These are phyloP conservation scores for Abscondita cerata DNA, from an alignment of 2,888 invertebrate species.

Conservation along the genomic window DNA sequence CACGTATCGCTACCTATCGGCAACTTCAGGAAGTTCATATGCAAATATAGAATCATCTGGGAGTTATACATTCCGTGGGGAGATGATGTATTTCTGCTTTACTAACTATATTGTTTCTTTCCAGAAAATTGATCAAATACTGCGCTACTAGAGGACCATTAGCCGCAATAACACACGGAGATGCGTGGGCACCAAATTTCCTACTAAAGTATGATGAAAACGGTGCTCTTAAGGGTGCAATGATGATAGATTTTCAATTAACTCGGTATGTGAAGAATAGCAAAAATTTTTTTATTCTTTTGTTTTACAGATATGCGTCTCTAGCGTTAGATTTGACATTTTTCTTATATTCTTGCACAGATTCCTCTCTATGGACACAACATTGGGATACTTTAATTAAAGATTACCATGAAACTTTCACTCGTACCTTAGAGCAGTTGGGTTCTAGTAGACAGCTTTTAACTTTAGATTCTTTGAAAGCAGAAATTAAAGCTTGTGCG, in stretches of 20 bases:
- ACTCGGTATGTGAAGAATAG: conserved; percentile 55
- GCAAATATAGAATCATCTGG: no score
- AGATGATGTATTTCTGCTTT: no score
- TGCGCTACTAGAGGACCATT: conserved; percentile 45
- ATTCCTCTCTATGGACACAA: conserved; percentile 62
- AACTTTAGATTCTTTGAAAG: conserved; percentile 60
- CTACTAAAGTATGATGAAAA: conserved; percentile 60
- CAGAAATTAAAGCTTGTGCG: conserved; percentile 65
- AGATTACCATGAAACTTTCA: conserved; percentile 67
- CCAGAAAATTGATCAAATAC: conserved; percentile 49
- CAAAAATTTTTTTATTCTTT: neutral
- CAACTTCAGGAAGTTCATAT: no score
- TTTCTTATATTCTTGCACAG: conserved; percentile 68
- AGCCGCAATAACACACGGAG: conserved; percentile 72
- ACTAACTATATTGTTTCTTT: conserved; percentile 9
- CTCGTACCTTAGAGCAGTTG: conserved; percentile 62
- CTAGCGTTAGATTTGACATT: conserved; percentile 48
- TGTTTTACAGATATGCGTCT: conserved; percentile 21
- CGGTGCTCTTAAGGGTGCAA: conserved; percentile 57
- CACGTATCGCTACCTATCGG: no score
- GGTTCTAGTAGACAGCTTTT: conserved; percentile 69
- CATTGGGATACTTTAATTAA: conserved; percentile 67
- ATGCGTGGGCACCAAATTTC: conserved; percentile 80
- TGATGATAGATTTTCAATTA: conserved; percentile 76
- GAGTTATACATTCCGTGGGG: no score